These are phyloP conservation scores for Morus bassanus DNA, from an alignment of 2,797 vertebrate genomes.

Conservation along the genomic window DNA sequence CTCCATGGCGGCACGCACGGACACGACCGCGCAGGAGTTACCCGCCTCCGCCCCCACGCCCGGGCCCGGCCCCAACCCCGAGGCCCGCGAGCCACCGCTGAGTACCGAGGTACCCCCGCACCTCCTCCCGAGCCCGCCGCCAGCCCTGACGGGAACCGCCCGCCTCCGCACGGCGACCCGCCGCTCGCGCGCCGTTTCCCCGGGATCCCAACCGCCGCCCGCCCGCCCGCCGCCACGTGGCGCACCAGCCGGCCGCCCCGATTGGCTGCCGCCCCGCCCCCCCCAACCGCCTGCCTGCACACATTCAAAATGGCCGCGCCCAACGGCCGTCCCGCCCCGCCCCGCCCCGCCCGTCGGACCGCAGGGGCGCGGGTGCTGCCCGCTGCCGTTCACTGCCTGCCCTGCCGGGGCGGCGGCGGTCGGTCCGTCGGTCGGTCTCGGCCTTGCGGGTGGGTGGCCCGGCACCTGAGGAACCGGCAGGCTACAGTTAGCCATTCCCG, in stretches of 20 bases:
- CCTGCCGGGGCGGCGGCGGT: too few relatives aligned
- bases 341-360: too few relatives aligned
- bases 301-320: slow-evolving; percentile 7
- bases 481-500: fast-evolving
- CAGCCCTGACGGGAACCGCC: not conserved
- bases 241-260: fast-evolving
- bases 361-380: too few relatives aligned
- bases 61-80: not conserved
- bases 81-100: not conserved
- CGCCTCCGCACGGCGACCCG: not conserved
- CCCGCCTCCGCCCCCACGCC: not conserved
- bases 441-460: not conserved
- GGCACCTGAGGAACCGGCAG: fast-evolving
- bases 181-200: not conserved
- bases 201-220: not conserved
- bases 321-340: too few relatives aligned
- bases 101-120: not conserved
- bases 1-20: not conserved
- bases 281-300: too few relatives aligned
- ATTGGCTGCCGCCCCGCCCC: not conserved
- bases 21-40: too few relatives aligned
- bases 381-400: too few relatives aligned
- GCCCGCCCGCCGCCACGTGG: not conserved
- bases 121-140: not conserved
- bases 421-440: too few relatives aligned